phyloP scores from a whole-genome alignment of 2,113 vertebrate species.

The Corvus moneduloides region DNA sequence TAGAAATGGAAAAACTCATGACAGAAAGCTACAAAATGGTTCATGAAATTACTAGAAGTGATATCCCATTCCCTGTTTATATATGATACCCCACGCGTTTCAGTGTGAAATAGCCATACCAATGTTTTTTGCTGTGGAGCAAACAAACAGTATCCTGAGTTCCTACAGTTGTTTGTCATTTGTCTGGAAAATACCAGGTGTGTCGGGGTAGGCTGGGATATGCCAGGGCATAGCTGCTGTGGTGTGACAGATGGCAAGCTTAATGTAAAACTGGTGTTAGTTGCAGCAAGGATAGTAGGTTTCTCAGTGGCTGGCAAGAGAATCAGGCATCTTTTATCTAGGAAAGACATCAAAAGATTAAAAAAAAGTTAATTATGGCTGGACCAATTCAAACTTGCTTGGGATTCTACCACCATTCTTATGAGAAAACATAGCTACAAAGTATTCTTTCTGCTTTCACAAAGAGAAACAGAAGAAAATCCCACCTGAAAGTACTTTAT shows the following conservation, averaged over 20 bases:
- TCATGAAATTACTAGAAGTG: background rate
- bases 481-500: background rate
- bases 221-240: background rate
- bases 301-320: background rate
- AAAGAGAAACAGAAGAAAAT: background rate
- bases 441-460: background rate
- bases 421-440: background rate
- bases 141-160: background rate
- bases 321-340: slow-evolving; percentile 71
- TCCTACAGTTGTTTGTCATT: background rate
- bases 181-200: slow-evolving; percentile 63
- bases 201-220: slow-evolving; percentile 35
- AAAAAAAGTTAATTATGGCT: background rate
- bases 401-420: background rate
- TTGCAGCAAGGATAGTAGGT: slow-evolving; percentile 37
- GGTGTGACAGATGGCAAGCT: slow-evolving; percentile 49
- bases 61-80: background rate
- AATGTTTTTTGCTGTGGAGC: background rate
- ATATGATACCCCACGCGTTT: background rate
- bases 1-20: background rate
- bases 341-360: background rate
- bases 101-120: slow-evolving; percentile 57
- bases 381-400: background rate
- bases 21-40: background rate
- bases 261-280: slow-evolving; percentile 69